Conservation (phyloP, 2,797 vertebrate genomes). For the Halcyon chelicuti region DNA sequence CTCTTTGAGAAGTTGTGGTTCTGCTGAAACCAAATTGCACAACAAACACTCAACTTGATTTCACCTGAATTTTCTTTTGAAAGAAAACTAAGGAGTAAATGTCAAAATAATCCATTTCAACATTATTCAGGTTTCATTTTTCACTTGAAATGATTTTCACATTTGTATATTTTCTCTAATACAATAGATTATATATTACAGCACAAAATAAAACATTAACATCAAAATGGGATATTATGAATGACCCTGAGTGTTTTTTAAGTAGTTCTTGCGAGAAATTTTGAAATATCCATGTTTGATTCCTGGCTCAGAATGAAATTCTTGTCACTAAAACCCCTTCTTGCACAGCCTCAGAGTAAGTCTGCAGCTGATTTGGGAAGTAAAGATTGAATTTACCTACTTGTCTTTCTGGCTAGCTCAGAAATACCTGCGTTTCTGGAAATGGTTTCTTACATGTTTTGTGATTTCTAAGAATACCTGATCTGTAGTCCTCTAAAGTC, state of each 20-base stretch:
- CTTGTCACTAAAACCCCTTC: not conserved
- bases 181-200: not conserved
- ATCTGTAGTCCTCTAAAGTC: not conserved
- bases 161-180: not conserved
- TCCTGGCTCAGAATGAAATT: not conserved
- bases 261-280: not conserved
- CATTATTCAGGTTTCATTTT: not conserved
- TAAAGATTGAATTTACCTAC: not conserved
- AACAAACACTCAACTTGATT: not conserved
- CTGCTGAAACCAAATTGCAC: not conserved
- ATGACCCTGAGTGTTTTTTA: not conserved
- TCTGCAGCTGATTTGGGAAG: not conserved
- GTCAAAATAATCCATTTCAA: slow-evolving; percentile 34
- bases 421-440: not conserved
- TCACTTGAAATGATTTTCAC: not conserved
- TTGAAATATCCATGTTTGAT: not conserved
- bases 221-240: not conserved
- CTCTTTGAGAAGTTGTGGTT: not conserved
- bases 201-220: not conserved
- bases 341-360: not conserved
- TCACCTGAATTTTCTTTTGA: not conserved
- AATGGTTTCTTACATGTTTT: not conserved
- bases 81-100: not conserved
- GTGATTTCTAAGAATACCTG: not conserved
- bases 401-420: not conserved